Evolutionary conservation across 2,888 invertebrate species (phyloP), one percentile per base, ranked within the genome.

Genomic region (Catocala fraxini): DNA sequence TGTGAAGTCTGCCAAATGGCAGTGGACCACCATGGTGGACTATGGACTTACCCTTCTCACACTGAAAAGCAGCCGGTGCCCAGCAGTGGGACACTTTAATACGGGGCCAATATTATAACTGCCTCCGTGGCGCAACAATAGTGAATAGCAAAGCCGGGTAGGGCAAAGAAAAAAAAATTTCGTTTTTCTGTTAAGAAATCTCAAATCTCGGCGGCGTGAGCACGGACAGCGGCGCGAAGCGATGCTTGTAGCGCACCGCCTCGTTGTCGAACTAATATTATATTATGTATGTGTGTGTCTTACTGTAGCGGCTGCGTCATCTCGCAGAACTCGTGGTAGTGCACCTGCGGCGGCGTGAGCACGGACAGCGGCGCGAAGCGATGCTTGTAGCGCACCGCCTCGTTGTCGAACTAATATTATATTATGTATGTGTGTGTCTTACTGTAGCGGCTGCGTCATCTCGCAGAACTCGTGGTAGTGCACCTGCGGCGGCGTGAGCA

Each of bases 321-420:
- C 83, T 98, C 98, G 81, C 97, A 95, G 89, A 97, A 98, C 90
- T 98, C 98, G 56, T 96, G 95, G 90, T 99, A 99, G 79, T 97
- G 0, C 6, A 9, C 46, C 11, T n/a, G n/a, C n/a, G n/a, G n/a
- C 12, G 99, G 99, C 11, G 97, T 95, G 10, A 99, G 95, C 42
- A 96, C 96, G 12, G 97, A 96, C 82, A 99, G 98, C 0, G 99
- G 98, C 6, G 97, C 96, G 93, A 99, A 98, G 56, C 99, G 96
- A 81, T 99, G 99, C 84, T 98, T 98, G 89, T 99, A 99, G 46
- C 99, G 96, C 5, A 99, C 98, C 81, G 97, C 97, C 87, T 99
- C 98, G 84, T 96, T 98, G 90, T 99, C 99, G 90, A 99, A 99
- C 87, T 98, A 9, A 49, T 11, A 34, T 91, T 88, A 46, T 91